Base-by-base conservation (phyloP, 2,888 invertebrate genomes). In the Drosophila mulleri region DNA sequence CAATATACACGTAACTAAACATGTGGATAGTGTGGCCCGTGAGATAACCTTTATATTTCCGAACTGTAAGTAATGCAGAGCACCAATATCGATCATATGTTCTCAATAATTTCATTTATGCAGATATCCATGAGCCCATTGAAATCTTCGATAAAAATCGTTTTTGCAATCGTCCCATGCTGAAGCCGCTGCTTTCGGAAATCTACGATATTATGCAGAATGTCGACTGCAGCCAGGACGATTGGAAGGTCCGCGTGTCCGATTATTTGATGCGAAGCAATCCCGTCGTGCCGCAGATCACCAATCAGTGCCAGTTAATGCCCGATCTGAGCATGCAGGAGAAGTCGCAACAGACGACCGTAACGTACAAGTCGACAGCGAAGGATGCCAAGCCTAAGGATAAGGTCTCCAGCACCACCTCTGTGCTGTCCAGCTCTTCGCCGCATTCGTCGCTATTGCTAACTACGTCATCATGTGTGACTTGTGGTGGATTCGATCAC, bases 1-100 rank as follows among this genome's bases (percentile, higher is more conserved):
- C 70, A 97, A 98, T 91, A 96, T 98, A 0, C 98, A 98, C 91
- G 97, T 97, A 11, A 98, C 98, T 75, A 95, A 94, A 72, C 94
- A 94, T 83, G 92, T 94, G 18, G 92, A 94, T 0, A 95, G 95
- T 53, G 96, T 97, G 0, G 94, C 95, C 58, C 94, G 95, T 72
- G 98, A 98, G 93, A 97, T 98, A 82, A 95, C 96, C 90, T 98
- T 97, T 92, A 98, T 98, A 92, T 98, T 97, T 93, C 97, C 98
- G 1, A 94, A 95, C 85, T 95, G 91, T 92, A 76, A 83, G 89
- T 82, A 4, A 1, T 1, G 9, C 12, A 29, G 23, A 3, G 14
- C 12, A 3, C 41, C 1, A 2, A 39, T 2, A 11, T n/a, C 20
- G 18, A 20, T 11, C 6, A 20, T 2, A 20, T 35, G 7, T 32